Evolutionary conservation across 2,888 invertebrate genomes (phyloP).

Genomic region (Hofmannophila pseudospretella): DNA sequence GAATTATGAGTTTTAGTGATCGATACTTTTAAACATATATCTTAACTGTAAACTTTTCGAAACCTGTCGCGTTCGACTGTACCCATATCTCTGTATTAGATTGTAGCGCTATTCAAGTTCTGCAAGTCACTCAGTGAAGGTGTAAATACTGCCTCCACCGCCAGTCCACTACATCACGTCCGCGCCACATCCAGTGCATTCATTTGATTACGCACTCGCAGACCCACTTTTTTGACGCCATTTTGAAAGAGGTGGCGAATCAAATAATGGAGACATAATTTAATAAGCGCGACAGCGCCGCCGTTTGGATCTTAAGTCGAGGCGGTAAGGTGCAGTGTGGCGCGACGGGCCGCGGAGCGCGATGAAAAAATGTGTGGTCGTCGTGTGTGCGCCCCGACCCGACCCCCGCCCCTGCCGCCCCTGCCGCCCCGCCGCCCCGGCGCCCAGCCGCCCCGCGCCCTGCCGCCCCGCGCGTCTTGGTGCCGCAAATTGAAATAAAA

Average conservation of each 20-base stretch:
- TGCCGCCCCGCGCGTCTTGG: constrained; percentile 28
- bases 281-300: constrained; percentile 44
- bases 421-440: too few relatives aligned
- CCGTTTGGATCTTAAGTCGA: constrained; percentile 35
- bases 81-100: too few relatives aligned
- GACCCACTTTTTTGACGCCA: constrained; percentile 47
- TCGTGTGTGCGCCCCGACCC: constrained; percentile 44
- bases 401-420: constrained; percentile 13
- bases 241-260: constrained; percentile 75
- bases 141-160: too few relatives aligned
- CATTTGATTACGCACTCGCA: neutral
- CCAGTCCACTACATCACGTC: too few relatives aligned
- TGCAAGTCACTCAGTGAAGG: too few relatives aligned
- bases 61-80: too few relatives aligned
- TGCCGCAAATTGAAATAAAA: constrained; percentile 67
- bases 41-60: too few relatives aligned
- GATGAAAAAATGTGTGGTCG: constrained; percentile 57
- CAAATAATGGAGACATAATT: constrained; percentile 74
- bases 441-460: constrained; percentile 9
- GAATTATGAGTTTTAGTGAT: too few relatives aligned
- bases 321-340: constrained; percentile 47
- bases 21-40: too few relatives aligned
- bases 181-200: neutral
- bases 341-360: constrained; percentile 32
- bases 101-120: too few relatives aligned